A percentile compares a stretch with the other conserved stretches of the same genome.
Conservation (phyloP, 2,797 vertebrate genomes). For the Eulemur coronatus region DNA sequence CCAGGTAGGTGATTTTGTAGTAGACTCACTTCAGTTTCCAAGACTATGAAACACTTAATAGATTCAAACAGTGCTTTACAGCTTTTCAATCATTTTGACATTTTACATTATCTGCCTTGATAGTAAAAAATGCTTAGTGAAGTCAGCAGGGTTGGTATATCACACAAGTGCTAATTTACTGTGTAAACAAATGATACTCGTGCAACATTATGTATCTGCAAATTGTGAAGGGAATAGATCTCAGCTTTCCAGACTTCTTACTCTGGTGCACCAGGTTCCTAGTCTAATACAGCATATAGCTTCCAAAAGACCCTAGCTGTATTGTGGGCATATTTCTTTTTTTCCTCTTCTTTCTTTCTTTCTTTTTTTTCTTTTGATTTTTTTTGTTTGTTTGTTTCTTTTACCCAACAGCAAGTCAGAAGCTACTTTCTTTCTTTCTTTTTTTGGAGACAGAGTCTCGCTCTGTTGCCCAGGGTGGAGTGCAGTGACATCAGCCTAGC, state of each 20-base stretch:
- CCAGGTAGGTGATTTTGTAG: neutral
- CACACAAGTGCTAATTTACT: neutral
- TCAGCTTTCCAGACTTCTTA: neutral
- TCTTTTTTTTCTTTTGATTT: too few species aligned
- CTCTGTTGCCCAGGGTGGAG: too few species aligned
- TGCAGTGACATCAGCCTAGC: too few species aligned
- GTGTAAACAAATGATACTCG: neutral
- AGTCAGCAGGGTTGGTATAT: neutral
- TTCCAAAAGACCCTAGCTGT: neutral
- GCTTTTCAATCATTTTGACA: constrained; percentile 11
- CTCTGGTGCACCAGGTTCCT: neutral
- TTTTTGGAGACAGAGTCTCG: too few species aligned
- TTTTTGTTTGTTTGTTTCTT: too few species aligned
- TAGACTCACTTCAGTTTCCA: neutral
- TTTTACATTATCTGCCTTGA: neutral
- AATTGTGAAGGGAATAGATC: neutral
- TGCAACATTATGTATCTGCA: neutral
- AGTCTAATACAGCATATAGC: neutral
- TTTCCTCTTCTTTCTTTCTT: too few species aligned
- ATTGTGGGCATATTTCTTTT: neutral
- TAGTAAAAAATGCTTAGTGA: neutral
- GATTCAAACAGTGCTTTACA: neutral
- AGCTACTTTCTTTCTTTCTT: too few species aligned
- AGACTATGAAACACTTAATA: neutral
- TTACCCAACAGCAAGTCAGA: too few species aligned